A percentile compares a stretch with the other conserved stretches of the same genome.
Evolutionary conservation across 2,888 invertebrate species (phyloP).

Genomic region (Abscondita cerata): DNA sequence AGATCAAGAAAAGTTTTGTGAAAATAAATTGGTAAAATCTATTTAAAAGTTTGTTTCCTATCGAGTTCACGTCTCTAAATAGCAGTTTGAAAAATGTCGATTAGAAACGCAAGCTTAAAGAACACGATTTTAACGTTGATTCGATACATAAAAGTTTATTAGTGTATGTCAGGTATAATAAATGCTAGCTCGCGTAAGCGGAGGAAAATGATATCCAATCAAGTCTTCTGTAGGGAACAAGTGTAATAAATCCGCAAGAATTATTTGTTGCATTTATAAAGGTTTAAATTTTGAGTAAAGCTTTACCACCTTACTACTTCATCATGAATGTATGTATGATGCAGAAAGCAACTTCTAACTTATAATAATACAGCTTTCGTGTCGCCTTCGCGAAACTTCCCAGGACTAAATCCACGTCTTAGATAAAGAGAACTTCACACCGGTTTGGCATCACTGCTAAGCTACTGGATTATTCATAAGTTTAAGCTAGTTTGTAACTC

Average conservation of each 20-base stretch:
- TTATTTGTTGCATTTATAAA: slow-evolving; percentile 27
- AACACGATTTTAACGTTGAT: slow-evolving; percentile 6
- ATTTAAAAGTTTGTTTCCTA: slow-evolving; percentile 13
- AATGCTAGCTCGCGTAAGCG: not conserved
- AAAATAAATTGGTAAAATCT: slow-evolving; percentile 8
- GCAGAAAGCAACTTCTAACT: slow-evolving; percentile 51
- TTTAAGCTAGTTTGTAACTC: slow-evolving; percentile 57
- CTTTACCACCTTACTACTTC: slow-evolving; percentile 36
- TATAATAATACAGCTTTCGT: slow-evolving; percentile 55
- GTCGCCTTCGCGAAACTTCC: slow-evolving; percentile 48
- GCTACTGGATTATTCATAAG: slow-evolving; percentile 58
- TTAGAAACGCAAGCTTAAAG: slow-evolving; percentile 2
- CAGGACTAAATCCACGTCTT: slow-evolving; percentile 55
- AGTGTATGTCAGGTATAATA: slow-evolving; percentile 7
- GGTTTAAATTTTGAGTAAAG: slow-evolving; percentile 28
- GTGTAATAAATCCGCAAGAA: not conserved
- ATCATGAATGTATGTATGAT: slow-evolving; percentile 57
- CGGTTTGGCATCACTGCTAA: slow-evolving; percentile 56
- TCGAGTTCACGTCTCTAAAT: slow-evolving; percentile 11
- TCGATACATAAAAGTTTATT: slow-evolving; percentile 10
- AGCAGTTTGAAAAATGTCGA: slow-evolving; percentile 11
- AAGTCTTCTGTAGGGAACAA: not conserved
- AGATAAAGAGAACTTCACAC: slow-evolving; percentile 57
- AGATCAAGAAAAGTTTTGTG: slow-evolving; percentile 5
- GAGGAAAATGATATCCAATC: slow-evolving; percentile 7